Base-by-base conservation (phyloP, 1,140 invertebrate species). In the Monomorium pharaonis region DNA sequence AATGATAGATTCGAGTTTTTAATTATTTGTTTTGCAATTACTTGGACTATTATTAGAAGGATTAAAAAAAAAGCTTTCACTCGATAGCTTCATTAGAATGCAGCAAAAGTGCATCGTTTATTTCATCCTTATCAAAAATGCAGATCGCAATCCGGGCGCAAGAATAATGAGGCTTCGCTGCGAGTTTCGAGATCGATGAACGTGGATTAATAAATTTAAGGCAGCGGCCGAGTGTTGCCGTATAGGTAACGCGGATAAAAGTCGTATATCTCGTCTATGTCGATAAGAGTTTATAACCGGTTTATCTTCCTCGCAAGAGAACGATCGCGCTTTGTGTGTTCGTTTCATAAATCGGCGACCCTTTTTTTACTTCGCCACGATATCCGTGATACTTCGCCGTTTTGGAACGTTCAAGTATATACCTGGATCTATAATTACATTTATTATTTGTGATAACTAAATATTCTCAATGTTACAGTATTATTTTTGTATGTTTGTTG, bases 291-390 rank as follows among this genome's bases (percentile, higher is more conserved):
- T 4, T 27, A 76, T 84, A 84, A 75, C 72, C 44, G 58, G 42
- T 84, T 76, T 75, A 84, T 84, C 60, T 84, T 76, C 3, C 16
- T 76, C 70, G 54, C 67, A 27, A 24, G 44, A 62, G 42, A 51
- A 70, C 21, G 16, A 44, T 44, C 77, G 33, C 18, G 24, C 49
- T 70, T 62, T 54, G 62, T 30, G 47, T 30, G 33, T 37, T 47
- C 16, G 49, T 81, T 56, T 56, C 78, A 21, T 81, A 56, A 81
- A 81, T 81, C 49, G 63, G 9, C 12, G 7, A 12, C 10, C n/a
- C n/a, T n/a, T 49, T 47, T 56, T 42, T 56, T 9, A n/a, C 14
- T 77, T 0, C 14, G 21, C 24, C 62, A 1, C 16, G 27, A 49
- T 72, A 27, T 27, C n/a, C n/a, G 21, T 10, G 24, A 63, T 33